Conservation (phyloP, 1,140 invertebrate species). For the Apolygus lucorum region DNA sequence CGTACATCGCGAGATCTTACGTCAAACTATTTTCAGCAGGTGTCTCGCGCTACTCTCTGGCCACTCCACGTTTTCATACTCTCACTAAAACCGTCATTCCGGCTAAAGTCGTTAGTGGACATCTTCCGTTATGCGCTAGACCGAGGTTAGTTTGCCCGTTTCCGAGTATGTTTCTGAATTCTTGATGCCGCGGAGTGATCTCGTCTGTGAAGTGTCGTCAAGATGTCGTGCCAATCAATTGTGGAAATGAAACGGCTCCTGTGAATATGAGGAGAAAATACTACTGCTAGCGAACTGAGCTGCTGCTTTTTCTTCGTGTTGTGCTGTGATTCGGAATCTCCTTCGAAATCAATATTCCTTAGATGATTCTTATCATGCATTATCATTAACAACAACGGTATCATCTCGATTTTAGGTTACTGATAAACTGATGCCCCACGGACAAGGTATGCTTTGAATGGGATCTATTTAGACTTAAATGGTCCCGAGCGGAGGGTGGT, state of each 20-base stretch:
- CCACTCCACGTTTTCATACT: not conserved
- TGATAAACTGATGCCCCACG: not conserved
- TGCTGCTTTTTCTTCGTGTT: not conserved
- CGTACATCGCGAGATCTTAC: constrained; percentile 32
- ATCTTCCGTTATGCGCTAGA: not conserved
- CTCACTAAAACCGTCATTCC: not conserved
- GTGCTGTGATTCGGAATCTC: not conserved
- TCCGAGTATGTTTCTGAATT: not conserved
- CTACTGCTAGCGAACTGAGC: not conserved
- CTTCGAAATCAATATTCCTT: not conserved
- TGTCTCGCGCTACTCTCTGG: not conserved
- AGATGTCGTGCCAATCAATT: not conserved
- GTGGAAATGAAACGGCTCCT: not conserved
- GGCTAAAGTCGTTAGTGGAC: not conserved
- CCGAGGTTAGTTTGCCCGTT: not conserved
- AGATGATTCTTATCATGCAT: not conserved
- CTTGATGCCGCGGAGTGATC: not conserved
- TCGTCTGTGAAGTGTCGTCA: not conserved
- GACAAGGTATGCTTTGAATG: not conserved
- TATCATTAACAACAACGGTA: constrained; percentile 1
- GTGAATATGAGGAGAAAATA: not conserved
- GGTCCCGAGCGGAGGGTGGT: not conserved
- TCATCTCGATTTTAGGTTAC: not conserved
- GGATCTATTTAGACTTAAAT: not conserved
- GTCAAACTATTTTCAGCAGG: constrained; percentile 32